phyloP scores from a whole-genome alignment of 2,113 vertebrate species.

The Bolborhynchus lineola region DNA sequence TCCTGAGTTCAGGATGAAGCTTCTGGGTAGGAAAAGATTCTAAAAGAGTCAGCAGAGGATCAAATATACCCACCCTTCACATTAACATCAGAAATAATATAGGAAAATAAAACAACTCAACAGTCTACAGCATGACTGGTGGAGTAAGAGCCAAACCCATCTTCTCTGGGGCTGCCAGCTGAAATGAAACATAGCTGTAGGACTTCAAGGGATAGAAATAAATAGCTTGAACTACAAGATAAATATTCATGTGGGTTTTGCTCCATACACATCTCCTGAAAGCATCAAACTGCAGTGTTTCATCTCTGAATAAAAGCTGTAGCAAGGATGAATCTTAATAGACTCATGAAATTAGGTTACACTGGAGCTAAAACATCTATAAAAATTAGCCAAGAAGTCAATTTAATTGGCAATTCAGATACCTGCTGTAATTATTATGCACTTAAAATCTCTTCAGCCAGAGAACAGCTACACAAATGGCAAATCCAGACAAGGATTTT shows the following conservation, averaged over 20 bases:
- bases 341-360: slow-evolving; percentile 53
- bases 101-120: neutral
- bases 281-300: slow-evolving; percentile 39
- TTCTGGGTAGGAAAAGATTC: neutral
- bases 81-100: neutral
- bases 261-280: slow-evolving; percentile 27
- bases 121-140: neutral
- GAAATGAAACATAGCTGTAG: slow-evolving; percentile 11
- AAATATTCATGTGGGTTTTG: slow-evolving; percentile 49
- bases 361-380: neutral
- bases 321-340: slow-evolving; percentile 29
- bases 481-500: neutral
- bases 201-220: slow-evolving; percentile 51
- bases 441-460: neutral
- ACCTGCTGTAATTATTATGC: neutral
- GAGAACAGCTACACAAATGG: neutral
- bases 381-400: slow-evolving; percentile 32
- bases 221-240: slow-evolving; percentile 29
- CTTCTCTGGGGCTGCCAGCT: neutral
- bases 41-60: neutral
- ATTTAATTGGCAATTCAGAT: slow-evolving; percentile 31
- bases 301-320: slow-evolving; percentile 57
- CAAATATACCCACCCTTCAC: neutral
- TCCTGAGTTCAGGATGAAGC: neutral
- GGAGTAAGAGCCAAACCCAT: neutral